Percentiles rank a stretch among this genome's conserved stretches.
These are phyloP conservation scores for Ochlodes sylvanus DNA, from an alignment of 2,888 invertebrate genomes.

Conservation along the genomic window DNA sequence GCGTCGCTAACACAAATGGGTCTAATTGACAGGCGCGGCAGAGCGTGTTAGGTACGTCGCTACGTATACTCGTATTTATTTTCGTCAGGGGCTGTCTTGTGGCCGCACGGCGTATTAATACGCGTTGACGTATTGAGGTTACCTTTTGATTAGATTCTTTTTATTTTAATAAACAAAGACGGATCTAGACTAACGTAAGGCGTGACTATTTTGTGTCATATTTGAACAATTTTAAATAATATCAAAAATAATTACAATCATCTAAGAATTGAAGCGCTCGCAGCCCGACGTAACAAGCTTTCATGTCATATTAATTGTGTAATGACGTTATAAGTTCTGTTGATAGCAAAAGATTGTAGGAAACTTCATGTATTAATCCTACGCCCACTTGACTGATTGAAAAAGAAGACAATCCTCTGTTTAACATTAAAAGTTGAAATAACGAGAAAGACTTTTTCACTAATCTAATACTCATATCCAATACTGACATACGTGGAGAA, in stretches of 20 bases:
- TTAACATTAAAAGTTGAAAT: too few relatives aligned
- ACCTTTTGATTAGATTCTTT: conserved; percentile 6
- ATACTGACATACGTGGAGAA: background rate
- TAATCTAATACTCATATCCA: too few relatives aligned
- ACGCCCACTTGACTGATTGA: too few relatives aligned
- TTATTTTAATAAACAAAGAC: conserved; percentile 2
- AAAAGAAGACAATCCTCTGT: too few relatives aligned
- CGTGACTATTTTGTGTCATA: background rate
- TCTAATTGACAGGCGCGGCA: conserved; percentile 19
- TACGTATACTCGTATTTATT: background rate
- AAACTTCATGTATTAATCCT: too few relatives aligned
- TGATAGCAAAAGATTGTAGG: too few relatives aligned
- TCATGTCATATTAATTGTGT: too few relatives aligned
- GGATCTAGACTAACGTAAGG: background rate
- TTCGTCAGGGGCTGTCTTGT: conserved; percentile 6
- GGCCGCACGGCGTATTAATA: background rate
- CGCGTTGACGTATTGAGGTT: conserved; percentile 17
- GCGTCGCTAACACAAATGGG: conserved; percentile 15
- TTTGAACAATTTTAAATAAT: too few relatives aligned
- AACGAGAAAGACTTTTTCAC: too few relatives aligned
- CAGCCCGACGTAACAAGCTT: too few relatives aligned
- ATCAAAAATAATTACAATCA: background rate
- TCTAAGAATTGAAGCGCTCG: too few relatives aligned
- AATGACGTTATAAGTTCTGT: too few relatives aligned
- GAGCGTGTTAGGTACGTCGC: background rate